Percentiles rank a stretch among this genome's conserved stretches.
These are phyloP conservation scores for Procambarus virginalis DNA, from an alignment of 1,140 invertebrate species.

Conservation along the genomic window DNA sequence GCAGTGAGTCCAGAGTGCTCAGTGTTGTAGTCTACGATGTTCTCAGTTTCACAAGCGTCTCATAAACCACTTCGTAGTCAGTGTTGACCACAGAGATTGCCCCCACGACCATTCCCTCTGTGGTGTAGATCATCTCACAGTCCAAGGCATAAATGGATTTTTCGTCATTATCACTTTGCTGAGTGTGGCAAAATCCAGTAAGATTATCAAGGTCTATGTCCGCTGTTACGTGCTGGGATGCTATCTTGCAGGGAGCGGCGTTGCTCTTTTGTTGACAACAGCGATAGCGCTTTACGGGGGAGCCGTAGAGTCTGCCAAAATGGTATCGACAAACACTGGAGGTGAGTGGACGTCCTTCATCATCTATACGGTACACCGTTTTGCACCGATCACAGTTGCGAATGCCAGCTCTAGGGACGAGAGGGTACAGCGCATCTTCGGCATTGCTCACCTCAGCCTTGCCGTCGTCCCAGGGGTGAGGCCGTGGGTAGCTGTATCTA, in stretches of 20 bases:
- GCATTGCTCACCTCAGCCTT: too few relatives aligned
- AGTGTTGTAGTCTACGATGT: slow-evolving; percentile 90
- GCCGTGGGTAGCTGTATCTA: too few relatives aligned
- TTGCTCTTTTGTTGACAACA: not conserved
- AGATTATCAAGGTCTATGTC: slow-evolving; percentile 29
- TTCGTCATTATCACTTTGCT: not conserved
- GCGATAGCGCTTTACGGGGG: not conserved
- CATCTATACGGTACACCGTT: not conserved
- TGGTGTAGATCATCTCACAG: slow-evolving; percentile 95
- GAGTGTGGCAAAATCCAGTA: not conserved
- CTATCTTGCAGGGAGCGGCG: not conserved
- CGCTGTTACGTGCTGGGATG: not conserved
- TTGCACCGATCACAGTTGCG: slow-evolving; percentile 4
- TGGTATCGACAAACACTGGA: not conserved
- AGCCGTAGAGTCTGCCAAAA: too few relatives aligned
- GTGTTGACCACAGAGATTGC: slow-evolving; percentile 86
- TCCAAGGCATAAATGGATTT: slow-evolving; percentile 84
- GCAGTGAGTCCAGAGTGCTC: slow-evolving; percentile 75
- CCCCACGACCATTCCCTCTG: slow-evolving; percentile 85
- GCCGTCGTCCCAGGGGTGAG: too few relatives aligned
- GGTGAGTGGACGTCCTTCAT: not conserved
- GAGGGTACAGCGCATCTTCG: too few relatives aligned
- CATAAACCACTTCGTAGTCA: slow-evolving; percentile 84
- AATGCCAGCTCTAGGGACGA: not conserved
- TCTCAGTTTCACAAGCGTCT: slow-evolving; percentile 83